phyloP scores from a whole-genome alignment of 2,797 vertebrate species.

The Coregonus sp. region DNA sequence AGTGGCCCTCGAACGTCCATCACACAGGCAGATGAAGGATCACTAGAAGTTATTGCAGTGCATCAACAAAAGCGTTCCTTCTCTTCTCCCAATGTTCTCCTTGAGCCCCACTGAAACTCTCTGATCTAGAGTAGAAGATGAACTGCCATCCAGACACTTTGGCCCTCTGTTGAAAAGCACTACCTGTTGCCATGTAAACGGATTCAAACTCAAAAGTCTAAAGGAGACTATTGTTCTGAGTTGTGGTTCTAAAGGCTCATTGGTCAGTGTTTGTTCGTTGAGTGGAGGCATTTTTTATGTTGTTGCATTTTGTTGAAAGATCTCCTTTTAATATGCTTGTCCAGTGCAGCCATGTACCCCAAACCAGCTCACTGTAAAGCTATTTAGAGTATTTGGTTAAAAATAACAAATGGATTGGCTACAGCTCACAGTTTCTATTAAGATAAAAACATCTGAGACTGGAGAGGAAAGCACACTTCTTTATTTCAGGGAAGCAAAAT shows the following conservation, averaged over 20 bases:
- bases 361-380: neutral
- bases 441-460: neutral
- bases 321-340: neutral
- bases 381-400: neutral
- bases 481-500: neutral
- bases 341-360: too few relatives aligned
- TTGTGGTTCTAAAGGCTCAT: constrained; percentile 19
- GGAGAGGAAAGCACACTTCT: neutral
- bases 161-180: constrained; percentile 35
- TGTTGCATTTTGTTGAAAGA: neutral
- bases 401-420: neutral
- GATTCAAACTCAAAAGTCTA: constrained; percentile 42
- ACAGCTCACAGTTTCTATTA: neutral
- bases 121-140: constrained; percentile 58
- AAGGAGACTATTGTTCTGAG: constrained; percentile 37
- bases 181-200: constrained; percentile 73
- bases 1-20: constrained; percentile 71
- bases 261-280: constrained; percentile 26
- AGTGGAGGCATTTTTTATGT: constrained; percentile 5
- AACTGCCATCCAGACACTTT: constrained; percentile 52
- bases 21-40: constrained; percentile 61
- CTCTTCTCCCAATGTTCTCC: constrained; percentile 10
- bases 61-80: constrained; percentile 63
- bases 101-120: constrained; percentile 51
- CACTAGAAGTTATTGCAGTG: constrained; percentile 64